phyloP scores from a whole-genome alignment of 2,113 vertebrate species.

The Albula glossodonta region DNA sequence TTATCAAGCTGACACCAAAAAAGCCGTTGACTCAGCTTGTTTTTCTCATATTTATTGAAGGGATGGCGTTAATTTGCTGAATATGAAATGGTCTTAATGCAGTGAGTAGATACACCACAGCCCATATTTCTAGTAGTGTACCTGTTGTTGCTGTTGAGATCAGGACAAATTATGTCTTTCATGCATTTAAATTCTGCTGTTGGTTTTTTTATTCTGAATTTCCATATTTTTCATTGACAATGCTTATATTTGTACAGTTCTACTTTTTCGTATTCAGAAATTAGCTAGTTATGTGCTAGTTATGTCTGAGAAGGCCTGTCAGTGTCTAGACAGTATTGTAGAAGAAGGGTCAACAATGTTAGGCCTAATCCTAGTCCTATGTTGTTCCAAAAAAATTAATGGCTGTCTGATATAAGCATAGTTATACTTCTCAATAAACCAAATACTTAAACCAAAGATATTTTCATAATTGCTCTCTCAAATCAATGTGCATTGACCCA shows the following conservation, averaged over 20 bases:
- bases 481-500: background rate
- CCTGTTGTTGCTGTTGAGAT: constrained; percentile 7
- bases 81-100: constrained; percentile 23
- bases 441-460: background rate
- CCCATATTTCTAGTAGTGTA: background rate
- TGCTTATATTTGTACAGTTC: too few species aligned
- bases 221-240: too few species aligned
- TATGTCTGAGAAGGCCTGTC: too few species aligned
- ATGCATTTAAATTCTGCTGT: background rate
- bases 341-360: too few species aligned
- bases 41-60: constrained; percentile 19
- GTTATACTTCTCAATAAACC: background rate
- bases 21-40: constrained; percentile 4
- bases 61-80: constrained; percentile 14
- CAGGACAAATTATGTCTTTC: background rate
- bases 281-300: too few species aligned
- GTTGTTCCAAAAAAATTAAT: too few species aligned
- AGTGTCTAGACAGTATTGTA: too few species aligned
- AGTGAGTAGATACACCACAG: background rate
- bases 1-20: constrained; percentile 30
- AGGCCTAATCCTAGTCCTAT: too few species aligned
- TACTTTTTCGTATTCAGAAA: too few species aligned
- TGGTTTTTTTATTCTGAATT: too few species aligned
- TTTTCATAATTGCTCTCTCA: background rate
- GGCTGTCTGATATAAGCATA: background rate